Percentiles rank a stretch among this genome's conserved stretches.
Conservation (phyloP, 1,140 invertebrate genomes). For the Caerostris darwini region DNA sequence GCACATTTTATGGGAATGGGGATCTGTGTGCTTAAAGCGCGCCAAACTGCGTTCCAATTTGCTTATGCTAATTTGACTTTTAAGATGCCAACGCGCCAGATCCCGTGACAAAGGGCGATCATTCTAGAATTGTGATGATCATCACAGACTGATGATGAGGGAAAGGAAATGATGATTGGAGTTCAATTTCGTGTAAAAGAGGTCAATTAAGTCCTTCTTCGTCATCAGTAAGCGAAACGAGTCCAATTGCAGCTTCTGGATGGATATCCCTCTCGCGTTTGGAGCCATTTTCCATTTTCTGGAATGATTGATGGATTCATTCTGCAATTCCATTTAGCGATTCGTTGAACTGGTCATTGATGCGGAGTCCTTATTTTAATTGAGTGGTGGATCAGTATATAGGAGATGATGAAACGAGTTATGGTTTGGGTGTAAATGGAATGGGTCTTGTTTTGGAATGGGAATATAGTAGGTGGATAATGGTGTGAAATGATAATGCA, state of each 20-base stretch:
- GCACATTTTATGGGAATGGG: background rate
- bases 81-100: background rate
- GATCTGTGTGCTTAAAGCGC: too few relatives aligned
- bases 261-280: background rate
- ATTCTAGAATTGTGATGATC: background rate
- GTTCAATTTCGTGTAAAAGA: conserved; percentile 1
- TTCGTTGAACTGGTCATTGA: background rate
- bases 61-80: background rate
- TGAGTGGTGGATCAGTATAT: background rate
- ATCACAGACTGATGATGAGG: background rate
- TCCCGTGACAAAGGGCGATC: background rate
- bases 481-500: too few relatives aligned
- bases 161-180: background rate
- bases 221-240: background rate
- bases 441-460: background rate
- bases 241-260: background rate
- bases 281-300: background rate
- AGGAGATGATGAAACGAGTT: background rate
- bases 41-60: background rate
- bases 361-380: background rate
- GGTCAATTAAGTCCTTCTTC: background rate
- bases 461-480: too few relatives aligned
- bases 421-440: background rate
- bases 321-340: background rate
- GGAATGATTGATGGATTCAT: background rate